Evolutionary conservation across 2,113 vertebrate genomes (phyloP).

Genomic region (Rhipidura dahli): DNA sequence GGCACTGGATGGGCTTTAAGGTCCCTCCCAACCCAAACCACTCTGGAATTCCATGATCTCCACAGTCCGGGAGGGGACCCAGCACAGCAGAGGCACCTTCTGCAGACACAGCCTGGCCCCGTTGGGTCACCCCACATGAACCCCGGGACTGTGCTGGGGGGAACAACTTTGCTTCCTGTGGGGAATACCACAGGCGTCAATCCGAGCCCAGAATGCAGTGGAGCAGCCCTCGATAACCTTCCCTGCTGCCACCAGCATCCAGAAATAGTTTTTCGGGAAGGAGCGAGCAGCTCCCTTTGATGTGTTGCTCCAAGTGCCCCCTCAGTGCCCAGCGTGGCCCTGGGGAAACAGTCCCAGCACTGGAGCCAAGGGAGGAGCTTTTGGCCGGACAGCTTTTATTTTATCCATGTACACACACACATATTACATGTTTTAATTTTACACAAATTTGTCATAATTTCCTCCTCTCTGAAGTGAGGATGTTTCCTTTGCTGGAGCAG

Average conservation of each 20-base stretch:
- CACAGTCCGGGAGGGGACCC: background rate
- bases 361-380: background rate
- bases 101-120: background rate
- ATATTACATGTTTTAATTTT: slow-evolving; percentile 26
- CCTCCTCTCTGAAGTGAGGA: slow-evolving; percentile 25
- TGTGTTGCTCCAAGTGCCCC: background rate
- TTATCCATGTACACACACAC: background rate
- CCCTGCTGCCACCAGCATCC: background rate
- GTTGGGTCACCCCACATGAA: background rate
- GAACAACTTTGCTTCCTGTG: background rate
- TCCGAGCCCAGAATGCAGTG: background rate
- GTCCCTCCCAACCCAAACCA: background rate
- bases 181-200: background rate
- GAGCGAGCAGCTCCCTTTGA: background rate
- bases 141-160: rapidly evolving
- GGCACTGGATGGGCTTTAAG: rapidly evolving
- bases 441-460: slow-evolving; percentile 38
- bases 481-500: slow-evolving; percentile 61
- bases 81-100: background rate
- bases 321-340: background rate
- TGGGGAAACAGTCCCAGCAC: background rate
- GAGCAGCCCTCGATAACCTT: background rate
- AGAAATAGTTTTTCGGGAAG: background rate
- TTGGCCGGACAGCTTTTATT: background rate
- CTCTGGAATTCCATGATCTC: background rate